Percentiles rank a stretch among this genome's conserved stretches.
These are phyloP conservation scores for Nematolebias whitei DNA, from an alignment of 2,113 vertebrate species.

Conservation along the genomic window DNA sequence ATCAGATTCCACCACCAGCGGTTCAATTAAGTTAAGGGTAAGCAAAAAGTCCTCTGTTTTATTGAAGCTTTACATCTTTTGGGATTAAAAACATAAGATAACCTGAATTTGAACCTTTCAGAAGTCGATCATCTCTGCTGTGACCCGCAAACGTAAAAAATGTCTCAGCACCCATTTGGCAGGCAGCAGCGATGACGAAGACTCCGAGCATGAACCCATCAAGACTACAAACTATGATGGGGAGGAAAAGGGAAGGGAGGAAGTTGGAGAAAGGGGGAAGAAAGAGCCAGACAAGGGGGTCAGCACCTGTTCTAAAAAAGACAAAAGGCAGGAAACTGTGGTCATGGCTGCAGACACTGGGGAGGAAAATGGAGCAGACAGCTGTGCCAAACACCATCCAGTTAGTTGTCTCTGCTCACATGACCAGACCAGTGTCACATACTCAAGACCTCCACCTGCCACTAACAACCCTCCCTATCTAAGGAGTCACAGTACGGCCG, in stretches of 20 bases:
- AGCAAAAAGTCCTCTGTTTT: conserved; percentile 25
- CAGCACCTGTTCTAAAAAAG: conserved; percentile 8
- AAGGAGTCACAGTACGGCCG: conserved; percentile 11
- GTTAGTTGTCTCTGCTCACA: conserved; percentile 58
- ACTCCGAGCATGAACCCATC: conserved; percentile 85
- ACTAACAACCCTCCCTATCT: conserved; percentile 7
- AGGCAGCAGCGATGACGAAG: conserved; percentile 89
- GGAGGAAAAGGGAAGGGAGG: conserved; percentile 27
- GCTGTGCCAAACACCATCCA: conserved; percentile 9
- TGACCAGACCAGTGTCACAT: conserved; percentile 12
- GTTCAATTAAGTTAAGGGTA: conserved; percentile 92
- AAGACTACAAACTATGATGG: conserved; percentile 68
- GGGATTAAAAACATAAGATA: not conserved
- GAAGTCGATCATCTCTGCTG: conserved; percentile 87
- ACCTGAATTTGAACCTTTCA: conserved; percentile 36
- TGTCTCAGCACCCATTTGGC: conserved; percentile 77
- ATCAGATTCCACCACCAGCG: conserved; percentile 88
- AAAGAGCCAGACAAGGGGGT: conserved; percentile 33
- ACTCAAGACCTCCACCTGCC: conserved; percentile 13
- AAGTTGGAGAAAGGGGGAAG: conserved; percentile 28
- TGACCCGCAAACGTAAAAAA: conserved; percentile 92
- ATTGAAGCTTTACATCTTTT: not conserved
- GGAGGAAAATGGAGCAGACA: not conserved
- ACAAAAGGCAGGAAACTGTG: conserved; percentile 17
- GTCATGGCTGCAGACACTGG: conserved; percentile 15